Base-by-base conservation (phyloP, 2,888 invertebrate genomes). In the Hemistola chrysoprasaria region DNA sequence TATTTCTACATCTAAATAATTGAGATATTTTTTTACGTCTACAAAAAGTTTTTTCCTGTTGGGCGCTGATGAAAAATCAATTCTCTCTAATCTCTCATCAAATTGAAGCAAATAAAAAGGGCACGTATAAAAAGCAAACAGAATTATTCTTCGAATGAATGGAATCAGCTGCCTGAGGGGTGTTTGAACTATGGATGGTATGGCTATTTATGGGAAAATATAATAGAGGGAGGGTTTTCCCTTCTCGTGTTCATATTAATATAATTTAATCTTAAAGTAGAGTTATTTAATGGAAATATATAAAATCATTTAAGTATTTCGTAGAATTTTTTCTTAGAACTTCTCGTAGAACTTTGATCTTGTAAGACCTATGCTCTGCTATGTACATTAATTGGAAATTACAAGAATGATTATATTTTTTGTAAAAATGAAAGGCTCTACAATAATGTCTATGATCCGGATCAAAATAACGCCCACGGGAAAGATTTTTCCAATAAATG, bases 141-240 rank as follows among this genome's bases (percentile, higher is more conserved):
- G 33, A 34, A 40, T 42, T 41, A 37, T 50, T 39, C 37, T 23
- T 10, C 29, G 34, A 58, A 72, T 75, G 66, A 75, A 76, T 71
- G 71, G 63, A 78, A 82, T 81, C 82, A 82, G 81, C 81, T 83
- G 81, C 71, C 76, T 58, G 44, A 56, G 58, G 74, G 71, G 72
- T 51, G 60, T 50, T 50, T 54, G 51, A 44, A 28, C 52, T 45
- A 65, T 58, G 16, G 65, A 66, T 27, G 20, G 29, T 35, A 41
- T 22, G 40, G n/a, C n/a, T n/a, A n/a, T n/a, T n/a, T n/a, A n/a
- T n/a, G 34, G 40, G 30, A 31, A 39, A 42, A 75, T 65, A 65
- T 62, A 65, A 56, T 56, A n/a, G 53, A 62, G 73, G 78, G 75
- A 68, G 68, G 69, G 59, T 73, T 62, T 58, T 59, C 59, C 58